Evolutionary conservation across 1,140 invertebrate species (phyloP).

Genomic region (Lepidurus apus): DNA sequence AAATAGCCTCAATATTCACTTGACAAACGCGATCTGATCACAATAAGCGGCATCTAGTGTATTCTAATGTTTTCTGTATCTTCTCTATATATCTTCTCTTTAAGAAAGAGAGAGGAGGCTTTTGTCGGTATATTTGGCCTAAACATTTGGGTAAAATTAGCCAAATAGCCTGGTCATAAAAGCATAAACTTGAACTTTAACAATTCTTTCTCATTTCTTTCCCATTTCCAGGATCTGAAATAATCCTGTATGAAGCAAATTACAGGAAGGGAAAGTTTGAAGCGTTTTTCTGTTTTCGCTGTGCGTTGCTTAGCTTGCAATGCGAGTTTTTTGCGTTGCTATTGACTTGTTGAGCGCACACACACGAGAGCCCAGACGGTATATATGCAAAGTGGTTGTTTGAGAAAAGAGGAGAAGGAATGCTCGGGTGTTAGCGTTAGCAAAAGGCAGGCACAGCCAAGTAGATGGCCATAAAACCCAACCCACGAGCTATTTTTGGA

Average conservation of each 20-base stretch:
- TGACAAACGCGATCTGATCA: no score
- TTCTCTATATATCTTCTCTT: no score
- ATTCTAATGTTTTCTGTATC: no score
- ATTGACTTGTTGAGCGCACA: neutral
- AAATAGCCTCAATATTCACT: no score
- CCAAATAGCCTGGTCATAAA: neutral
- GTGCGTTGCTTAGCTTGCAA: neutral
- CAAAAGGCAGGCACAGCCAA: constrained; percentile 7
- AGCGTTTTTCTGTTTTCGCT: neutral
- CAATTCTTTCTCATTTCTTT: no score
- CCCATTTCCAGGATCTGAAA: neutral
- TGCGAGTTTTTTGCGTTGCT: neutral
- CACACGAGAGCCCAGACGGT: neutral
- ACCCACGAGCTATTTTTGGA: constrained; percentile 14
- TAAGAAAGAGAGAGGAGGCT: no score
- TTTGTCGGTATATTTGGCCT: no score
- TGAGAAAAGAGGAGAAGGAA: neutral
- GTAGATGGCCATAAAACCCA: constrained; percentile 7
- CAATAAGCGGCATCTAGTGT: no score
- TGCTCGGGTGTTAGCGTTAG: constrained; percentile 13
- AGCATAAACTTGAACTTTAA: neutral
- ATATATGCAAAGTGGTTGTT: constrained; percentile 13
- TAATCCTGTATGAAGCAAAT: neutral
- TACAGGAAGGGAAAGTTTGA: constrained; percentile 1
- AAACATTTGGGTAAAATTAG: neutral